A percentile compares a stretch with the other conserved stretches of the same genome.
Evolutionary conservation across 2,113 vertebrate species (phyloP).

Genomic region (Arvicanthis niloticus): DNA sequence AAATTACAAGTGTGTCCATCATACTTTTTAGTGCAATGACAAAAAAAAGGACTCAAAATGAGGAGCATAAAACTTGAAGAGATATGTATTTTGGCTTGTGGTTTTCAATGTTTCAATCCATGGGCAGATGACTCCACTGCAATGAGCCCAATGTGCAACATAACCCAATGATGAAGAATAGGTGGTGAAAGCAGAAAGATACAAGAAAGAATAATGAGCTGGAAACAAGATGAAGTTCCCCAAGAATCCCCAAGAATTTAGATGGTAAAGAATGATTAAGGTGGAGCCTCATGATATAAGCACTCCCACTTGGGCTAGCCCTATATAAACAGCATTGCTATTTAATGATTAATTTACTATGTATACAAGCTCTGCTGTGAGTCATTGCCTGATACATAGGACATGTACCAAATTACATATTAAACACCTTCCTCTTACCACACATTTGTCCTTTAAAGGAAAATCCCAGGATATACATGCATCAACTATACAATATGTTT

Average conservation of each 20-base stretch:
- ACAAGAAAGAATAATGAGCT: neutral
- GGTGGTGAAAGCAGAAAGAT: neutral
- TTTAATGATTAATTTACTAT: neutral
- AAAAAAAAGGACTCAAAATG: neutral
- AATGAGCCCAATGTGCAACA: neutral
- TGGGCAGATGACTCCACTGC: neutral
- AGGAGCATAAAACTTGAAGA: neutral
- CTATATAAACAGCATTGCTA: fast-evolving
- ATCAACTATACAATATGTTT: neutral
- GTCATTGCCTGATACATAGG: neutral
- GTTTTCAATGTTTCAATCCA: neutral
- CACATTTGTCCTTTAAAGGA: neutral
- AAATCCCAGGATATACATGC: neutral
- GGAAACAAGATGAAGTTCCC: neutral
- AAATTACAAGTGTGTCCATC: neutral
- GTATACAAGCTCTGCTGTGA: neutral
- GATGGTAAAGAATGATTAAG: neutral
- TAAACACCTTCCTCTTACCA: neutral
- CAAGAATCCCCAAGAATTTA: neutral
- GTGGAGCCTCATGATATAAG: neutral
- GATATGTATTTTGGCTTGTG: neutral
- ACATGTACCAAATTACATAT: neutral
- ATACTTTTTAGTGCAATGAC: neutral
- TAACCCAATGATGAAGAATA: neutral
- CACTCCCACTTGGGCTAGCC: neutral